Conservation (phyloP, 2,797 vertebrate species). For the Gadopsis bispinosus region DNA sequence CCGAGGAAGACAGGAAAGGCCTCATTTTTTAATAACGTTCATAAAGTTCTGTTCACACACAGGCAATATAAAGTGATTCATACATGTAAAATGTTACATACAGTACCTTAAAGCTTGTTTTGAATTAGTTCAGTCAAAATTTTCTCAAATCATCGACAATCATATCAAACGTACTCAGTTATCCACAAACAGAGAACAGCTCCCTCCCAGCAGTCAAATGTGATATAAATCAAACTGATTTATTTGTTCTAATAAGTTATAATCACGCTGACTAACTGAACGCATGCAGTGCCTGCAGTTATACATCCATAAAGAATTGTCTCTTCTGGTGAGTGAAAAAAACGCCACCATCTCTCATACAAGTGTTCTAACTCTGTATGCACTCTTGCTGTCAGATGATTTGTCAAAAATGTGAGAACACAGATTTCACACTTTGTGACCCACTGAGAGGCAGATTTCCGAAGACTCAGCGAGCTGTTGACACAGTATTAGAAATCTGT, state of each 20-base stretch:
- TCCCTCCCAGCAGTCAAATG: constrained; percentile 2
- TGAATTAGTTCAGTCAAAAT: not conserved
- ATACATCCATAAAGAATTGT: constrained; percentile 28
- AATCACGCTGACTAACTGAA: constrained; percentile 2
- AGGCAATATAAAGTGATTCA: too few species aligned
- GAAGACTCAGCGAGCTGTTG: constrained; percentile 35
- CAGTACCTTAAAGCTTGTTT: not conserved
- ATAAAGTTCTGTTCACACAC: too few species aligned
- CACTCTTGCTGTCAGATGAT: constrained; percentile 31
- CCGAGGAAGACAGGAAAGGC: too few species aligned
- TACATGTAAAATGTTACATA: too few species aligned
- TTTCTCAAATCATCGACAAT: not conserved
- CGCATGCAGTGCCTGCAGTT: constrained; percentile 10
- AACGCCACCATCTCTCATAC: constrained; percentile 17
- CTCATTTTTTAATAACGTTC: too few species aligned
- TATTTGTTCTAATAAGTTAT: not conserved
- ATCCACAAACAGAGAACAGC: not conserved
- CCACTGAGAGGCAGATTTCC: constrained; percentile 44
- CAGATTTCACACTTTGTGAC: constrained; percentile 61
- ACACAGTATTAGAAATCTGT: constrained; percentile 40
- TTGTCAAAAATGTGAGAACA: constrained; percentile 47
- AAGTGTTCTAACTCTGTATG: constrained; percentile 9
- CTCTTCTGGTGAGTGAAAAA: constrained; percentile 19
- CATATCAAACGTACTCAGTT: constrained; percentile 9
- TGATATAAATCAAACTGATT: constrained; percentile 14